phyloP scores from a whole-genome alignment of 2,888 invertebrate species.

The Erebia aethiops region DNA sequence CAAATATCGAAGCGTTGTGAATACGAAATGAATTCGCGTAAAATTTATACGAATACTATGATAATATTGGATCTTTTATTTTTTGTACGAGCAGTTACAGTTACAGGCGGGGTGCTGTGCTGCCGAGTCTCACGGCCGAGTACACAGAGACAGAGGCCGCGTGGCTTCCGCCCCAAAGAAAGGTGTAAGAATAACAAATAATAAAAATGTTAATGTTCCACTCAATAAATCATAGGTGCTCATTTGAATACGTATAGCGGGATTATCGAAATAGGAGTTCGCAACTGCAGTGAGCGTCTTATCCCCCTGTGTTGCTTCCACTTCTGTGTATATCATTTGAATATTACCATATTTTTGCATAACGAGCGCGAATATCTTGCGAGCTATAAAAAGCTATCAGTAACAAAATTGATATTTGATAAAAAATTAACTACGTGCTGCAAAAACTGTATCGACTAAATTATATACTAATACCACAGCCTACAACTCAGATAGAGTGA shows the following conservation, averaged over 20 bases:
- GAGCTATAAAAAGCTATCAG: conserved; percentile 13
- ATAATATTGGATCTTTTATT: conserved; percentile 76
- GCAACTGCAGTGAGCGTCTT: conserved; percentile 59
- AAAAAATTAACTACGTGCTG: not conserved
- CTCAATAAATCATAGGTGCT: conserved; percentile 83
- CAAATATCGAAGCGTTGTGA: conserved; percentile 72
- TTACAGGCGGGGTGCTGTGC: conserved; percentile 61
- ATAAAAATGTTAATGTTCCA: conserved; percentile 84
- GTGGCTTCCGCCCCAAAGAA: conserved; percentile 80
- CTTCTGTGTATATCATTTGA: conserved; percentile 56
- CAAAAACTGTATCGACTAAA: not conserved
- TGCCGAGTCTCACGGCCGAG: conserved; percentile 77
- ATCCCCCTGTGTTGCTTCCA: conserved; percentile 52
- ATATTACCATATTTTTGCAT: conserved; percentile 64
- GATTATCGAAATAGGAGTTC: conserved; percentile 77
- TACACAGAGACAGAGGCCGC: conserved; percentile 79
- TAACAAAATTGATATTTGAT: not conserved
- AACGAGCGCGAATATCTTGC: conserved; percentile 44
- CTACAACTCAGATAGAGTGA: not conserved
- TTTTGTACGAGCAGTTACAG: conserved; percentile 57
- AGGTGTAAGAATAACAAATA: conserved; percentile 84
- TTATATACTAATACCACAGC: not conserved
- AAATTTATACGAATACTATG: conserved; percentile 83
- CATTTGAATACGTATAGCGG: conserved; percentile 81
- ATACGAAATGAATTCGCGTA: conserved; percentile 80